These are phyloP conservation scores for Crax fasciolata DNA, from an alignment of 2,797 vertebrate genomes.

Conservation along the genomic window DNA sequence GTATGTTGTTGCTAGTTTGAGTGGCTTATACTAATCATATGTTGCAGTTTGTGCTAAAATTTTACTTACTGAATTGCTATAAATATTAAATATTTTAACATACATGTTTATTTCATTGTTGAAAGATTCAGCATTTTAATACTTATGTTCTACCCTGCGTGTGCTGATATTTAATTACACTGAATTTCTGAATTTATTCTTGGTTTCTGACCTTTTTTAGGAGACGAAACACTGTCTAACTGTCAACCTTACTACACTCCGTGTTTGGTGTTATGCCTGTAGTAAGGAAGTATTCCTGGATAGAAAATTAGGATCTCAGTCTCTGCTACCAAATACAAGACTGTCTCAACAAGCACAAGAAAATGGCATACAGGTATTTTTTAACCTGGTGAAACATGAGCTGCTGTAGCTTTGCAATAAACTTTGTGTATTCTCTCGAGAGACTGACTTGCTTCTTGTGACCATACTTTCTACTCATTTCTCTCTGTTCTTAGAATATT, in stretches of 20 bases:
- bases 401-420: background rate
- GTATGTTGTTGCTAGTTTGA: background rate
- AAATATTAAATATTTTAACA: background rate
- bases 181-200: background rate
- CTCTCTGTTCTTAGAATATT: background rate
- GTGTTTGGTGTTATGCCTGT: constrained; percentile 98
- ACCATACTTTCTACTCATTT: background rate
- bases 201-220: constrained; percentile 77
- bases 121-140: background rate
- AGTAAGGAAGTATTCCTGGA: constrained; percentile 98
- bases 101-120: background rate
- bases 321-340: constrained; percentile 82
- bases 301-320: constrained; percentile 90
- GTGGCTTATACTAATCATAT: background rate
- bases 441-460: background rate
- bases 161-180: background rate
- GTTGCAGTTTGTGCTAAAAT: background rate
- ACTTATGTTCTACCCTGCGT: background rate
- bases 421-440: background rate
- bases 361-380: constrained; percentile 80
- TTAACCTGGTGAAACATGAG: background rate
- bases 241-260: constrained; percentile 97
- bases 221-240: constrained; percentile 95
- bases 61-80: background rate
- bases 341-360: constrained; percentile 82